Percentiles rank a stretch among this genome's conserved stretches.
phyloP scores from a whole-genome alignment of 1,140 invertebrate genomes.

The Trichonephila inaurata region DNA sequence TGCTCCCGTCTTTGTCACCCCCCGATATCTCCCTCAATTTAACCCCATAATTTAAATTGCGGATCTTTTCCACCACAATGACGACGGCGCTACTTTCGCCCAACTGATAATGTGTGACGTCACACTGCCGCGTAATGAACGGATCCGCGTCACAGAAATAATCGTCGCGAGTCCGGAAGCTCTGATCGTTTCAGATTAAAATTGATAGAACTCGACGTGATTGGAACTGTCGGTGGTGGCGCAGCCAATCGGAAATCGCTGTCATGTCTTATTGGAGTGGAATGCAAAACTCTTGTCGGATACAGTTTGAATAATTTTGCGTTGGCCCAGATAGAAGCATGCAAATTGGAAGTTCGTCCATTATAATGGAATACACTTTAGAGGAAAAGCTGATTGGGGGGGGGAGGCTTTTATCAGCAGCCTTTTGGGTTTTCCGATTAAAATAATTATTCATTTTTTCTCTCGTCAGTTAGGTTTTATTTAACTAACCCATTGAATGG shows the following conservation, averaged over 20 bases:
- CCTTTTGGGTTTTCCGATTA: too few relatives aligned
- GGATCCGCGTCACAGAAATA: conserved; percentile 21
- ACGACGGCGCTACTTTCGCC: not conserved
- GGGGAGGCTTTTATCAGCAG: too few relatives aligned
- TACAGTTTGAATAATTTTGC: too few relatives aligned
- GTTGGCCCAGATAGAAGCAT: too few relatives aligned
- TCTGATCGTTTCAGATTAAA: conserved; percentile 1
- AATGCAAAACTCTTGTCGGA: too few relatives aligned
- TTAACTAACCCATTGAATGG: too few relatives aligned
- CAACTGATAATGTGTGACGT: conserved; percentile 9
- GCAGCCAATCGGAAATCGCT: not conserved
- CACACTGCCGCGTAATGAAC: not conserved
- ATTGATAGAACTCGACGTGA: not conserved
- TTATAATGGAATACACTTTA: too few relatives aligned
- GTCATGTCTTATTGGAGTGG: not conserved
- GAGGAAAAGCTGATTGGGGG: too few relatives aligned
- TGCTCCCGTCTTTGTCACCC: not conserved
- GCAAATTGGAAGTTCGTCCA: too few relatives aligned
- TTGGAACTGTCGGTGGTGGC: not conserved
- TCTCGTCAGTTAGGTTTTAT: too few relatives aligned
- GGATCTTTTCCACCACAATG: conserved; percentile 8
- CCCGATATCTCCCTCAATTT: conserved; percentile 35
- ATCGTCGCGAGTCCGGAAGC: conserved; percentile 1
- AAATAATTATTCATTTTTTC: too few relatives aligned
- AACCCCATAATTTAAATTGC: conserved; percentile 60